Evolutionary conservation across 2,797 vertebrate species (phyloP), one percentile per base, ranked within the genome.

Genomic region (Melanotaenia nigrans): DNA sequence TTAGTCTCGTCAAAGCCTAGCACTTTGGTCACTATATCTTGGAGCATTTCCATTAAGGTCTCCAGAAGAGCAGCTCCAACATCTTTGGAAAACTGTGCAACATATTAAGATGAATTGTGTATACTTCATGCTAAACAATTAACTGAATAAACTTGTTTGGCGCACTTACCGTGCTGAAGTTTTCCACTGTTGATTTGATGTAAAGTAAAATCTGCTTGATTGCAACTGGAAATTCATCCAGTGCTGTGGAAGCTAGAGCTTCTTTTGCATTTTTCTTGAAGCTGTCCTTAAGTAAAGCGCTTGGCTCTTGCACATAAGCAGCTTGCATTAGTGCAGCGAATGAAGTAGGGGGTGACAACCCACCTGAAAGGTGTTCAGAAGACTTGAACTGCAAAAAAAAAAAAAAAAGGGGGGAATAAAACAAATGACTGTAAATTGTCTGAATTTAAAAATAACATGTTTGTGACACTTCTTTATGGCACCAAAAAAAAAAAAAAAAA

Each of bases 171-270:
- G 40, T 91, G 88, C 87, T 61, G 36, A 96, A 95, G 85, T 79
- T 94, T 47, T 97, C 96, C 88, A 96, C 95, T 0, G 94, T 91
- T 58, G 94, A 94, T 90, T 90, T 95, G 68, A 98, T 78, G 90
- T 96, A 99, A 0, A 99, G 94, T 75, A 99, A 91, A 30, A 95
- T 84, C 3, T 99, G 98, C 51, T 91, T 96, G 67, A 94, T 86
- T 0, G 92, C 91, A 9, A 95, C 64, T 2, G 91, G 90, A 42
- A 95, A 88, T 54, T 92, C 93, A 0, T 79, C 82, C 68, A 90
- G 20, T 0, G 73, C 71, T 32, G 96, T 81, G 9, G 55, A 51
- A 3, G 72, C 73, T 45, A 94, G 10, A 57, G 92, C 73, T 0
- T 85, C 90, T 77, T 87, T 94, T 63, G 95, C 10, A 32, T 81